phyloP scores from a whole-genome alignment of 2,113 vertebrate species.

The Connochaetes taurinus region DNA sequence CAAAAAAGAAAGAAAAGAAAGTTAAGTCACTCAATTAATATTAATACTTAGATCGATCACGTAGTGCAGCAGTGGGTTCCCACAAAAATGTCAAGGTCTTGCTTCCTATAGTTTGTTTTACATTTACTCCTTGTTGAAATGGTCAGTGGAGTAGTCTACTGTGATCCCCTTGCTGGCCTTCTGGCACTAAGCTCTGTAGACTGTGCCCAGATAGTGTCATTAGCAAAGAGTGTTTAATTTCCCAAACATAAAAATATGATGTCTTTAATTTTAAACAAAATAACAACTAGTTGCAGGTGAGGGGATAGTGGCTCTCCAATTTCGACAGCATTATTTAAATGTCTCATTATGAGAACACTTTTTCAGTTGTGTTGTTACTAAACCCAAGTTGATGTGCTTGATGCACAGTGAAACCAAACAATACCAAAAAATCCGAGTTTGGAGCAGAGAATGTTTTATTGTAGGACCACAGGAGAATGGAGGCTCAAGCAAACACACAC shows the following conservation, averaged over 20 bases:
- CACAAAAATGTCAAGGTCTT: neutral
- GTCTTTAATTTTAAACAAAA: neutral
- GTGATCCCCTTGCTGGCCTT: rapidly evolving
- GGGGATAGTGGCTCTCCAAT: neutral
- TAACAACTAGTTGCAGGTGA: too few species aligned
- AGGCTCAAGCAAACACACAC: neutral
- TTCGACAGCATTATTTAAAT: neutral
- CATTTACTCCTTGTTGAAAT: neutral
- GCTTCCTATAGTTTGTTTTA: neutral
- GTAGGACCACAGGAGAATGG: neutral
- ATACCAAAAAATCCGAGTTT: neutral
- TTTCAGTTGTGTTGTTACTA: neutral
- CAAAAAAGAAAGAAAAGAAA: neutral
- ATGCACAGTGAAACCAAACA: neutral
- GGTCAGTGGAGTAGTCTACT: neutral
- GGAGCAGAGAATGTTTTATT: neutral
- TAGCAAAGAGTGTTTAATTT: neutral
- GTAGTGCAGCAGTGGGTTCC: neutral
- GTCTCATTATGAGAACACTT: neutral
- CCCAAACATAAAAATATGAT: neutral
- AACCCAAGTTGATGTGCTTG: neutral
- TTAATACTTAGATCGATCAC: neutral
- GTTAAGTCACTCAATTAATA: neutral
- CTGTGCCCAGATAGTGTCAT: neutral
- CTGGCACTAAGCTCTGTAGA: neutral